Percentiles rank a stretch among this genome's conserved stretches.
Conservation (phyloP, 2,113 vertebrate genomes). For the Paraplagusia blochii region DNA sequence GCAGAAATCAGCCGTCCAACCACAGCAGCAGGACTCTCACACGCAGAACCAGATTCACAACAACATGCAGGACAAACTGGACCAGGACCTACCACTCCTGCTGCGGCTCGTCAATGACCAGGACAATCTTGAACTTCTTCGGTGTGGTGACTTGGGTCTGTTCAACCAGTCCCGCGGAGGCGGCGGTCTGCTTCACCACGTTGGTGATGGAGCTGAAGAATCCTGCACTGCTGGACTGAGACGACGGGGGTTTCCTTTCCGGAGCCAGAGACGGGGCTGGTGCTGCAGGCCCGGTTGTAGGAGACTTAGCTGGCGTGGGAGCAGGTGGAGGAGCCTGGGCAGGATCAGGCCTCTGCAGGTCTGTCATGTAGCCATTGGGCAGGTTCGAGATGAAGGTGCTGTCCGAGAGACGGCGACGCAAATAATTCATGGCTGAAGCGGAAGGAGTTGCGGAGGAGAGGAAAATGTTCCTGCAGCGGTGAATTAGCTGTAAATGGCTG, state of each 20-base stretch:
- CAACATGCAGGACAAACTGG: background rate
- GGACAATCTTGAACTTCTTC: slow-evolving; percentile 87
- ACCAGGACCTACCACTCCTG: slow-evolving; percentile 85
- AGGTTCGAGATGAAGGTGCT: slow-evolving; percentile 96
- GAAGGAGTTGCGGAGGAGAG: slow-evolving; percentile 15
- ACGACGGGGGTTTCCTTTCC: slow-evolving; percentile 67
- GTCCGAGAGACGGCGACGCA: slow-evolving; percentile 92
- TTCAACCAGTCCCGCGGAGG: slow-evolving; percentile 83
- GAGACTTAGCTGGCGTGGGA: slow-evolving; percentile 65
- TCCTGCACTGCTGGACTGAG: slow-evolving; percentile 72
- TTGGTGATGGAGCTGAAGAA: slow-evolving; percentile 95
- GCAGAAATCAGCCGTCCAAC: slow-evolving; percentile 19
- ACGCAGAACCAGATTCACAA: background rate
- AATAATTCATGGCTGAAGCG: slow-evolving; percentile 89
- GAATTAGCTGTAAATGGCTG: slow-evolving; percentile 55
- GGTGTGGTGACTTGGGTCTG: slow-evolving; percentile 76
- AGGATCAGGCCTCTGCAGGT: slow-evolving; percentile 83
- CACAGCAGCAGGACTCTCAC: slow-evolving; percentile 21
- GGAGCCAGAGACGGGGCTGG: slow-evolving; percentile 69
- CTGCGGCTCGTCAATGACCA: slow-evolving; percentile 88
- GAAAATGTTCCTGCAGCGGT: slow-evolving; percentile 43
- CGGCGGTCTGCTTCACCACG: slow-evolving; percentile 92
- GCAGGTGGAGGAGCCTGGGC: slow-evolving; percentile 66
- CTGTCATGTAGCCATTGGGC: slow-evolving; percentile 94
- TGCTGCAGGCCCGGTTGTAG: slow-evolving; percentile 59